Evolutionary conservation across 2,797 vertebrate species (phyloP), one percentile per base, ranked within the genome.

Genomic region (Ciconia nigra): DNA sequence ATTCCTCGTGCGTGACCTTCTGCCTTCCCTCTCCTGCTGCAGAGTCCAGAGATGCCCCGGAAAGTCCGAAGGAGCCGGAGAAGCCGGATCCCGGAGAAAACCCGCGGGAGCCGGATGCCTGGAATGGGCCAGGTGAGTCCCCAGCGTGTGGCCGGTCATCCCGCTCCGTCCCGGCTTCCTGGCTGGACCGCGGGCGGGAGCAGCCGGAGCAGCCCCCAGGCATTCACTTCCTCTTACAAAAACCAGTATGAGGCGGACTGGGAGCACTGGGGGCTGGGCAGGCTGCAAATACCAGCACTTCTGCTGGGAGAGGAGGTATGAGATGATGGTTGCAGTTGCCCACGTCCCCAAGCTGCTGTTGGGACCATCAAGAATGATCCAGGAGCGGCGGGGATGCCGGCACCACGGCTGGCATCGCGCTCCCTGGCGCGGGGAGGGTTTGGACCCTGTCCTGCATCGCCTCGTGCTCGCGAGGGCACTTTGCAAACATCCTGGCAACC

Each of bases 71-170:
- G 83, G 97, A 96, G 81, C 94, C 4, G 0, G 98, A 98, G 37
- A 97, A 97, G 9, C 95, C 59, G 0, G 97, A 96, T 26, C 89
- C 95, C 1, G 96, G 97, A 57, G 98, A 97, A 55, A 89, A 81
- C 3, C 62, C 72, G 0, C 96, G 95, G 65, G 98, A 98, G 33
- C 29, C 28, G 10, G 93, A 96, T 7, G 39, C 49, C 4, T 99
- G 99, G 99, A 98, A 95, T 0, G 98, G 99, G 52, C 99, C 99
- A 98, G 99, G 99, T 99, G 95, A 98, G 97, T 94, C 14, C 44
- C 9, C 1, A 2, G 4, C 4, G 28, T 8, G 21, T 2, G 0
- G 37, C 46, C 0, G 3, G 6, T 58, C 22, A 5, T 63, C 55
- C 59, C 0, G 0, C 65, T 52, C 66, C 16, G 0, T 31, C 29